Conservation (phyloP, 2,888 invertebrate species). For the Pyrrhia umbra region DNA sequence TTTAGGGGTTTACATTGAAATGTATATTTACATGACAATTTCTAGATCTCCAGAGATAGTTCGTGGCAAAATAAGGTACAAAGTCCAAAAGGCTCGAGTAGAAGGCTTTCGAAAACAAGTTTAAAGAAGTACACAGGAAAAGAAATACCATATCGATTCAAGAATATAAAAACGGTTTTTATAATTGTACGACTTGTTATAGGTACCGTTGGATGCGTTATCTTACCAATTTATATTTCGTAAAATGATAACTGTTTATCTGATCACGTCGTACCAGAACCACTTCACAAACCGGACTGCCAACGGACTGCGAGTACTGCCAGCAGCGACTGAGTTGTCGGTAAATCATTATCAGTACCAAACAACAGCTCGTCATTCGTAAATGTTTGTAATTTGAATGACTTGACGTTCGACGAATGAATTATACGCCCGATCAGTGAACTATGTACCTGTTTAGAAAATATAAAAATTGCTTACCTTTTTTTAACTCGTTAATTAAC, state of each 20-base stretch:
- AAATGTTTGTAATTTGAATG: slow-evolving; percentile 18
- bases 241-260: slow-evolving; percentile 17
- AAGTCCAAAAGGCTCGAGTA: slow-evolving; percentile 64
- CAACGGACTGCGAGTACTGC: slow-evolving; percentile 47
- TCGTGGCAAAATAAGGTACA: slow-evolving; percentile 60
- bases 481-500: background rate
- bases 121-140: background rate
- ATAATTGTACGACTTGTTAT: background rate
- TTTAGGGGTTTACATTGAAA: background rate
- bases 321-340: slow-evolving; percentile 7
- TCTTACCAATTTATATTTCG: slow-evolving; percentile 61
- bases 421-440: background rate
- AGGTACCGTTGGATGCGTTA: slow-evolving; percentile 12
- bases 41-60: slow-evolving; percentile 47
- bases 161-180: slow-evolving; percentile 1
- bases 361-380: background rate
- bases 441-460: background rate
- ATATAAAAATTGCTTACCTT: slow-evolving; percentile 14
- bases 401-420: slow-evolving; percentile 8
- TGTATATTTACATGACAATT: background rate
- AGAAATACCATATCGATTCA: background rate
- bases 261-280: slow-evolving; percentile 55
- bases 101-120: slow-evolving; percentile 16
- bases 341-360: slow-evolving; percentile 15
- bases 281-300: slow-evolving; percentile 60